Evolutionary conservation across 1,140 invertebrate genomes (phyloP).

Genomic region (Drosophila funebris): DNA sequence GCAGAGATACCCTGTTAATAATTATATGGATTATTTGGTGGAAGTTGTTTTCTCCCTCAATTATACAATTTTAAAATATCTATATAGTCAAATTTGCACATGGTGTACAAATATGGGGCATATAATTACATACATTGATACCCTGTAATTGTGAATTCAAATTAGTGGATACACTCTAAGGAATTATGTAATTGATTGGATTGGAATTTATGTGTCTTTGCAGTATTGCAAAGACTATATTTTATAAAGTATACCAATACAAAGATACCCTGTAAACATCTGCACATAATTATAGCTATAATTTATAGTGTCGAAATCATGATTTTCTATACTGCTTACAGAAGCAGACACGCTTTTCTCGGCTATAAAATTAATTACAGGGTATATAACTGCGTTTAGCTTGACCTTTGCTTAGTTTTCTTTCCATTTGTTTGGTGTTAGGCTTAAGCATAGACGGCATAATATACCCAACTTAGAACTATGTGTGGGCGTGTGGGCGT

Average conservation of each 20-base stretch:
- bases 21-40: no score
- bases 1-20: neutral
- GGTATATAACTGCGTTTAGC: neutral
- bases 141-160: no score
- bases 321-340: neutral
- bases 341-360: neutral
- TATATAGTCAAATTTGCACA: no score
- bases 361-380: neutral
- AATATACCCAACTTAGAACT: neutral
- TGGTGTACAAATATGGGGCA: no score
- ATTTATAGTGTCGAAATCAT: no score
- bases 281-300: no score
- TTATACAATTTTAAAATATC: no score
- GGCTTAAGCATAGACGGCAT: neutral
- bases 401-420: neutral
- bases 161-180: no score
- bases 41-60: neutral
- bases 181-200: no score
- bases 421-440: neutral
- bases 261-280: neutral
- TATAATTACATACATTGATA: no score
- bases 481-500: constrained; percentile 17
- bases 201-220: no score
- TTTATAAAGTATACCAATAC: neutral
- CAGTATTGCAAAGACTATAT: no score